Conservation (phyloP, 2,113 vertebrate species). For the Daboia siamensis region DNA sequence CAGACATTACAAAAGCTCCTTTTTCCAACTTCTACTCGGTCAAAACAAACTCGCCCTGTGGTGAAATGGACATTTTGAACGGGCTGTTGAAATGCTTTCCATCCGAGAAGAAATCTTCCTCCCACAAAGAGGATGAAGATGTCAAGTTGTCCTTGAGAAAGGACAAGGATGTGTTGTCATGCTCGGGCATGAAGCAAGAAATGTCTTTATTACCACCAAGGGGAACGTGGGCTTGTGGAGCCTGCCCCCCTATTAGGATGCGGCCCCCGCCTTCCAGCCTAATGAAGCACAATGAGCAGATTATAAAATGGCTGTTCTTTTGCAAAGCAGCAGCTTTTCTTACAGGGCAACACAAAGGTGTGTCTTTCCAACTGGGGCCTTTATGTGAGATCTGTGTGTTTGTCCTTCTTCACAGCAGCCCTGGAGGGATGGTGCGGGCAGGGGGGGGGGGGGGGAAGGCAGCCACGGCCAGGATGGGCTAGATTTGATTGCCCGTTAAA, state of each 20-base stretch:
- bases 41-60: not conserved
- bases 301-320: constrained; percentile 64
- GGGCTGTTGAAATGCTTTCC: not conserved
- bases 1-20: not conserved
- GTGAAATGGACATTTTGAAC: not conserved
- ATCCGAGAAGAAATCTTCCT: not conserved
- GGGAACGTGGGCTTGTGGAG: constrained; percentile 56
- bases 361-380: constrained; percentile 45
- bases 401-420: constrained; percentile 12
- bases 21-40: not conserved
- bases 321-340: constrained; percentile 62
- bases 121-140: constrained; percentile 64
- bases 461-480: constrained; percentile 43
- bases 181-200: constrained; percentile 58
- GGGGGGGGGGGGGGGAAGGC: constrained; percentile 22
- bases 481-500: constrained; percentile 50
- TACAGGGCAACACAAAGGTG: constrained; percentile 53
- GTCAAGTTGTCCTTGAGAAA: constrained; percentile 56
- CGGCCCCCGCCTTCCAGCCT: constrained; percentile 56
- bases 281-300: constrained; percentile 67
- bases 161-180: constrained; percentile 56
- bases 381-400: constrained; percentile 46
- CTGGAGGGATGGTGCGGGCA: constrained; percentile 17
- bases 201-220: constrained; percentile 66
- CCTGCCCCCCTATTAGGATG: constrained; percentile 57